These are phyloP conservation scores for Serrognathus titanus DNA, from an alignment of 2,888 invertebrate genomes.

Conservation along the genomic window DNA sequence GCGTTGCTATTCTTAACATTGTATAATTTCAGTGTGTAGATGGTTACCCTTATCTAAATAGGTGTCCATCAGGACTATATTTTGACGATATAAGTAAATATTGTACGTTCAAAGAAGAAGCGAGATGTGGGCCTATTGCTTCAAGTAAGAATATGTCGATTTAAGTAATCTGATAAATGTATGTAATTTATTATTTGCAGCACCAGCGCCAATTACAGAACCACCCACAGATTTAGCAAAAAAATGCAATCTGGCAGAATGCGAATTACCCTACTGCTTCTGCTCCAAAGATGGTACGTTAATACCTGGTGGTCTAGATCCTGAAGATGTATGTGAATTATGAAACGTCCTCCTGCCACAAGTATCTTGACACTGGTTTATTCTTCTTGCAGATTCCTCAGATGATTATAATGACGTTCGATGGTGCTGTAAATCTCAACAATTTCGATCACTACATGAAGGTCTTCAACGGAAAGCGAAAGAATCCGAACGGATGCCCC, in stretches of 20 bases:
- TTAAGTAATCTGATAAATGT: background rate
- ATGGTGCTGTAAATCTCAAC: slow-evolving; percentile 89
- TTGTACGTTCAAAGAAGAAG: slow-evolving; percentile 87
- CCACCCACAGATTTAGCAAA: slow-evolving; percentile 74
- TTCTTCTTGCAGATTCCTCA: slow-evolving; percentile 72
- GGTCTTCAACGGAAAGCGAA: slow-evolving; percentile 74
- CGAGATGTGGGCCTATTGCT: slow-evolving; percentile 84
- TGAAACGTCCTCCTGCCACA: background rate
- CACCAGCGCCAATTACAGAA: slow-evolving; percentile 78
- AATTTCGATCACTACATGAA: slow-evolving; percentile 85
- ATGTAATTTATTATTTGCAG: slow-evolving; percentile 51
- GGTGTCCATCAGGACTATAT: slow-evolving; percentile 85
- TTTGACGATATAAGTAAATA: slow-evolving; percentile 88
- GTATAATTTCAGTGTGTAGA: slow-evolving; percentile 73
- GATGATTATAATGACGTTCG: slow-evolving; percentile 89
- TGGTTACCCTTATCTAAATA: slow-evolving; percentile 80
- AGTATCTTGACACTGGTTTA: background rate
- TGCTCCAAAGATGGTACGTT: slow-evolving; percentile 88
- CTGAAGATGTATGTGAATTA: slow-evolving; percentile 66
- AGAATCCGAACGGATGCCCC: slow-evolving; percentile 87
- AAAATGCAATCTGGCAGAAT: slow-evolving; percentile 73
- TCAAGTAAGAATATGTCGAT: slow-evolving; percentile 64
- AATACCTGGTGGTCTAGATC: slow-evolving; percentile 79
- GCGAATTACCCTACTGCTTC: slow-evolving; percentile 83
- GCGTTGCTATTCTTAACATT: background rate